These are phyloP conservation scores for Epinephelus malabaricus DNA, from an alignment of 2,797 vertebrate species.

Conservation along the genomic window DNA sequence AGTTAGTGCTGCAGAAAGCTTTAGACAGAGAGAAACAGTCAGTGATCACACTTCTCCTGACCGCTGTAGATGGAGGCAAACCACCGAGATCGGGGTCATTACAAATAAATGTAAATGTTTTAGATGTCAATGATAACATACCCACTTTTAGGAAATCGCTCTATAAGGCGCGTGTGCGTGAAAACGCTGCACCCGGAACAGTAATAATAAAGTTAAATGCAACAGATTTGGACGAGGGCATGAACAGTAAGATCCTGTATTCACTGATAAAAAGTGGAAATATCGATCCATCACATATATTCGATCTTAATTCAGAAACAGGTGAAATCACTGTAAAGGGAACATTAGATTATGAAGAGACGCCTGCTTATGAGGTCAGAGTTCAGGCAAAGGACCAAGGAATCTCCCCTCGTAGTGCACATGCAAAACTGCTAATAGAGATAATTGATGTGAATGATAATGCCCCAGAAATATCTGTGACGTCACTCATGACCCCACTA, in stretches of 20 bases:
- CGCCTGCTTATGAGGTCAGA: no score
- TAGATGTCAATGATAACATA: constrained; percentile 88
- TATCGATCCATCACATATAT: constrained; percentile 12
- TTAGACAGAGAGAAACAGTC: constrained; percentile 86
- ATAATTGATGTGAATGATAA: no score
- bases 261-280: constrained; percentile 66
- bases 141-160: constrained; percentile 81
- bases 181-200: constrained; percentile 71
- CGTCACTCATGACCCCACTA: no score
- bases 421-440: no score
- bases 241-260: constrained; percentile 75
- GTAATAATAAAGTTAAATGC: constrained; percentile 38
- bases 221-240: constrained; percentile 77
- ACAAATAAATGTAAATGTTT: constrained; percentile 77
- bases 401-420: no score
- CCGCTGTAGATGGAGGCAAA: constrained; percentile 86
- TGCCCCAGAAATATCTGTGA: no score
- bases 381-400: no score
- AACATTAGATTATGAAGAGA: no score
- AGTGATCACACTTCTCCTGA: constrained; percentile 77
- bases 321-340: no score
- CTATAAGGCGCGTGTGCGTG: constrained; percentile 81
- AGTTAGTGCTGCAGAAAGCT: constrained; percentile 83
- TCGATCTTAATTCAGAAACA: no score
- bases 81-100: constrained; percentile 81